A percentile compares a stretch with the other conserved stretches of the same genome.
These are phyloP conservation scores for Andrena minutula DNA, from an alignment of 2,888 invertebrate species.

Conservation along the genomic window DNA sequence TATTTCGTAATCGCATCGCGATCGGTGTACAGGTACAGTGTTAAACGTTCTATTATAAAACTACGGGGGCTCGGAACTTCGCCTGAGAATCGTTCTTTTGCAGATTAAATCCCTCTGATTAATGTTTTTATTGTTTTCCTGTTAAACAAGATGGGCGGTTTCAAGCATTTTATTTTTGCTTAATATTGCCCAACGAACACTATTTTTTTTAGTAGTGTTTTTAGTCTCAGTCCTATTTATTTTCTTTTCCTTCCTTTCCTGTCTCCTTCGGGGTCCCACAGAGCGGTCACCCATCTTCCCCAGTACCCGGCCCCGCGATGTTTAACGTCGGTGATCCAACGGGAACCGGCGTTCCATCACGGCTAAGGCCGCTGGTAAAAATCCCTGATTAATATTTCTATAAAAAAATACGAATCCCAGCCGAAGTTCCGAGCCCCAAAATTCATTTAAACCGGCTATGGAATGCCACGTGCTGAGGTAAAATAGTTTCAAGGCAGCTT, in stretches of 20 bases:
- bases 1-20: conserved; percentile 33
- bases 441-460: conserved; percentile 32
- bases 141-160: too few species aligned
- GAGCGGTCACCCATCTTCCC: too few species aligned
- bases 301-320: too few species aligned
- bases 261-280: too few species aligned
- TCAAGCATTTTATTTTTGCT: too few species aligned
- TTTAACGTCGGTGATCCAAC: too few species aligned
- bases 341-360: too few species aligned
- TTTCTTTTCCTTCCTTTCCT: too few species aligned
- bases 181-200: too few species aligned
- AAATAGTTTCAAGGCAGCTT: conserved; percentile 59
- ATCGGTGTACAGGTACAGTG: conserved; percentile 44
- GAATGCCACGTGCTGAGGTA: conserved; percentile 59
- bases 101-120: background rate
- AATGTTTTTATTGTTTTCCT: background rate
- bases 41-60: conserved; percentile 35
- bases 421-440: background rate
- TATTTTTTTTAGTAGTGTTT: too few species aligned
- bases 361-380: too few species aligned
- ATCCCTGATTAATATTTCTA: background rate
- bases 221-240: too few species aligned
- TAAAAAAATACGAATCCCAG: background rate
- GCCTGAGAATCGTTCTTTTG: background rate
- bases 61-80: background rate